Evolutionary conservation across 2,113 vertebrate species (phyloP), one percentile per base, ranked within the genome.

Genomic region (Neoarius graeffei): DNA sequence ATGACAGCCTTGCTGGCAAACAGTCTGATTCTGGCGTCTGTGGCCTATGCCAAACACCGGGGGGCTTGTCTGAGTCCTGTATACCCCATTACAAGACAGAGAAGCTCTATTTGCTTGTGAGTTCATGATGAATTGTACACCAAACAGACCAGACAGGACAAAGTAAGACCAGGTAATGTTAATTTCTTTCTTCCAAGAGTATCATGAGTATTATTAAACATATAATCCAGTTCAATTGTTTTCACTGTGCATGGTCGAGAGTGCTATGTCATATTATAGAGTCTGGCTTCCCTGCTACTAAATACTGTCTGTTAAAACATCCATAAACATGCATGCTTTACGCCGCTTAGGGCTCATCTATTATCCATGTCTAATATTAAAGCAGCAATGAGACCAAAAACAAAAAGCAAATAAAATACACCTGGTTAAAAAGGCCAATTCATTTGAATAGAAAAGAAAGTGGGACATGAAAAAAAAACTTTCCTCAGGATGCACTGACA

Each of bases 1-100:
- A 91, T 90, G 85, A 88, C 79, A 90, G 57, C 52, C 86, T 84
- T 74, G 62, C 79, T 82, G 62, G 79, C 84, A 85, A 77, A 84
- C 85, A 60, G 87, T 42, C 52, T 79, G 48, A 79, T 50, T 69
- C 54, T 86, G 88, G 88, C 81, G 81, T 89, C 88, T 90, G 89
- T 84, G 84, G 81, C 81, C 81, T 81, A 73, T 25, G 42, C 83
- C 50, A 13, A 77, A 59, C n/a, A 76, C 67, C 57, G 35, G 56
- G 42, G 52, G 86, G 74, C 54, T 81, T 80, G 54, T 87, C 71
- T 79, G 83, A 60, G 17, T 35, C 50, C 52, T 10, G 48, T 77
- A 73, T 76, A 54, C 54, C 67, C 76, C 59, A 25, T 56, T 48
- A 77, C 17, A 67, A 76, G 60, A 81, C 69, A 77, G n/a, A 42